phyloP scores from a whole-genome alignment of 2,113 vertebrate genomes.

The Rhagologus leucostigma region DNA sequence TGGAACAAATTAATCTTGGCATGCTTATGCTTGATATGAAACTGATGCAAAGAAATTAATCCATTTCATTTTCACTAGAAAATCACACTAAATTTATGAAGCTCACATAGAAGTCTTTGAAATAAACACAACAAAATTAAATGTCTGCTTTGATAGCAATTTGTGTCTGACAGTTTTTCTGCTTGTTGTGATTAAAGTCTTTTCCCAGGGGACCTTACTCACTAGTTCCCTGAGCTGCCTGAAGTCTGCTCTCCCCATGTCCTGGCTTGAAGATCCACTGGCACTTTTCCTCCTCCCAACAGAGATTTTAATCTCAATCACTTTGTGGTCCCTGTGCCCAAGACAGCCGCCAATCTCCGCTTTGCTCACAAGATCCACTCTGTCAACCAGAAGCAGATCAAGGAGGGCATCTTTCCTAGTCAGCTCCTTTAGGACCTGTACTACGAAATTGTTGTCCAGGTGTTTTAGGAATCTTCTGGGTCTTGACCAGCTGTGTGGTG shows the following conservation, averaged over 20 bases:
- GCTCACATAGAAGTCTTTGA: background rate
- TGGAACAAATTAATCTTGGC: background rate
- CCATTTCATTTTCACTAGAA: background rate
- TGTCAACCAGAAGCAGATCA: background rate
- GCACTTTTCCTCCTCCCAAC: background rate
- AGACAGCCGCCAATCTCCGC: background rate
- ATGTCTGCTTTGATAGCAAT: background rate
- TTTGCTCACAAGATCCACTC: background rate
- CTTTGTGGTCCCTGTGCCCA: fast-evolving
- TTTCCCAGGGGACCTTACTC: background rate
- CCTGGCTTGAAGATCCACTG: background rate
- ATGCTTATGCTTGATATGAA: background rate
- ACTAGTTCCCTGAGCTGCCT: background rate
- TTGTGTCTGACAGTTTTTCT: background rate
- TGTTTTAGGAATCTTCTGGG: background rate
- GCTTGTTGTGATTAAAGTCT: background rate
- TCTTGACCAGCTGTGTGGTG: background rate
- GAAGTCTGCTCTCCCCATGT: background rate
- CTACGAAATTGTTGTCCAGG: background rate
- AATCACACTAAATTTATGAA: background rate
- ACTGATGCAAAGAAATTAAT: background rate
- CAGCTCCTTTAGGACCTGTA: too few species aligned
- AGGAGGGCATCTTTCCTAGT: background rate
- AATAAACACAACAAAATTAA: background rate
- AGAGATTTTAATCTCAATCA: background rate